A percentile compares a stretch with the other conserved stretches of the same genome.
Evolutionary conservation across 1,140 invertebrate species (phyloP).

Genomic region (Monomorium pharaonis): DNA sequence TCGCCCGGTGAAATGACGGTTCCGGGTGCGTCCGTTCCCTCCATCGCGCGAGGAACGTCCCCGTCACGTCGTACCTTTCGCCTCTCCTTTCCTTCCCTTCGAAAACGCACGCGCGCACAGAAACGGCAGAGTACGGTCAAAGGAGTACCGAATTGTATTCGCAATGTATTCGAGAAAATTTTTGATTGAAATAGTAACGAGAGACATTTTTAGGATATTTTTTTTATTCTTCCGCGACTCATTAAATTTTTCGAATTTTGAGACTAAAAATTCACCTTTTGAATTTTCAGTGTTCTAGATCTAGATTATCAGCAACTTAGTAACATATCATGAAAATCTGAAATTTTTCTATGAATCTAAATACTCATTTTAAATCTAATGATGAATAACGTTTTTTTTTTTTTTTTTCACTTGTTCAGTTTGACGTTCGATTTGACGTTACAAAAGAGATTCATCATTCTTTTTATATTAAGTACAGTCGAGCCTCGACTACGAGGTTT

Average conservation of each 20-base stretch:
- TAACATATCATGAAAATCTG: neutral
- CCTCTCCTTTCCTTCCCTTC: conserved; percentile 64
- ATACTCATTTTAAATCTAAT: neutral
- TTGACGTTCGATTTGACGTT: neutral
- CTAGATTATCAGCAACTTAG: neutral
- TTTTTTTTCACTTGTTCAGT: neutral
- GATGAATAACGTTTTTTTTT: neutral
- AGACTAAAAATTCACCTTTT: neutral
- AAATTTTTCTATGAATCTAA: neutral
- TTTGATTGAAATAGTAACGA: neutral
- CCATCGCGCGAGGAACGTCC: conserved; percentile 27
- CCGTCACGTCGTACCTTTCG: conserved; percentile 44
- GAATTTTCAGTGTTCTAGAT: neutral
- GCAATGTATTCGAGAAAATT: neutral
- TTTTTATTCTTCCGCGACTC: neutral
- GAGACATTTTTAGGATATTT: neutral
- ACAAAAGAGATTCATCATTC: neutral
- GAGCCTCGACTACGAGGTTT: neutral
- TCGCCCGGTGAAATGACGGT: conserved; percentile 69
- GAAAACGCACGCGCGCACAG: conserved; percentile 48
- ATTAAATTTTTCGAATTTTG: neutral
- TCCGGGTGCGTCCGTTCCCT: conserved; percentile 62
- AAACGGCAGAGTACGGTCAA: conserved; percentile 12
- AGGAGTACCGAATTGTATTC: conserved; percentile 27
- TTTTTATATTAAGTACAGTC: neutral